Conservation (phyloP, 2,888 invertebrate species). For the Tipula lateralis region DNA sequence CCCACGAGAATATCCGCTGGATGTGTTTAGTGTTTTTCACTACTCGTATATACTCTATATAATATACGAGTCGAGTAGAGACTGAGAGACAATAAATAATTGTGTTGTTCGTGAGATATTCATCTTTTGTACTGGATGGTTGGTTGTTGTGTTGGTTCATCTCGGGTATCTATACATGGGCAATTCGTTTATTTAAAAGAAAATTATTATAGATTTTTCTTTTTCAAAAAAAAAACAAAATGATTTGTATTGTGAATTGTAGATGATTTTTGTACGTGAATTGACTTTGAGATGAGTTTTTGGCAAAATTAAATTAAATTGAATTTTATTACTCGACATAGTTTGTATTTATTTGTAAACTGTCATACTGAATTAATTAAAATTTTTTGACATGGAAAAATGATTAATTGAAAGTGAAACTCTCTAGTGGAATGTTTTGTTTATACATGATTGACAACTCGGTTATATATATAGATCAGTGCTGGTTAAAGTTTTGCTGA, state of each 20-base stretch:
- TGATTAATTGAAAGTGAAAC: slow-evolving; percentile 1
- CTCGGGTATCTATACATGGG: neutral
- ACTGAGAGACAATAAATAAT: slow-evolving; percentile 16
- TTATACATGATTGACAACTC: neutral
- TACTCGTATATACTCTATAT: neutral
- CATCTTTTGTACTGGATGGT: neutral
- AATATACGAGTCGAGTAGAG: neutral
- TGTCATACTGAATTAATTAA: neutral
- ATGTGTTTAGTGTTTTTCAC: neutral
- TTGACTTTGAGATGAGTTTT: neutral
- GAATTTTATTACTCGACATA: neutral
- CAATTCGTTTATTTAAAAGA: neutral
- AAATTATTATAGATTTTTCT: neutral
- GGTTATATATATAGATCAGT: neutral
- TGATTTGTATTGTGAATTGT: slow-evolving; percentile 15
- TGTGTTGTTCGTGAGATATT: neutral
- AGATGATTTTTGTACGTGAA: slow-evolving; percentile 19
- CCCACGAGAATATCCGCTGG: neutral
- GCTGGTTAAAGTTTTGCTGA: neutral
- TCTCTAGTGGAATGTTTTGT: neutral
- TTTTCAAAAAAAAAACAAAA: neutral
- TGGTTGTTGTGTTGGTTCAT: neutral
- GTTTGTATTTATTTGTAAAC: slow-evolving; percentile 15
- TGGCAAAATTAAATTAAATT: neutral
- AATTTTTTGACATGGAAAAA: slow-evolving; percentile 19